These are phyloP conservation scores for Blomia tropicalis DNA, from an alignment of 2,888 invertebrate species.

Conservation along the genomic window DNA sequence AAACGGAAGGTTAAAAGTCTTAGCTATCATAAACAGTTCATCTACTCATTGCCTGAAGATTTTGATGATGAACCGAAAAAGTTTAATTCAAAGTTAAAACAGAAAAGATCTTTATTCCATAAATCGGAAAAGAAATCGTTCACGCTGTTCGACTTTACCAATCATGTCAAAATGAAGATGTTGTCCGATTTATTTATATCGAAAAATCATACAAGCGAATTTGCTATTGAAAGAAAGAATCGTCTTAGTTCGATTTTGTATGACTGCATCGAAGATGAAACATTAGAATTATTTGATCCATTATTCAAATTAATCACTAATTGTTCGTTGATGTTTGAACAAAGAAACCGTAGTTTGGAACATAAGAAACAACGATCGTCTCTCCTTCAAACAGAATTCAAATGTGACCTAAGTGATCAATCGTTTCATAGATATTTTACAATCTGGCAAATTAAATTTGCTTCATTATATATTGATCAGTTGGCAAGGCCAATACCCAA, in stretches of 20 bases:
- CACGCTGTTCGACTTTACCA: conserved; percentile 30
- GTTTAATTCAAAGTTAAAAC: too few relatives aligned
- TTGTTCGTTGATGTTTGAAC: neutral
- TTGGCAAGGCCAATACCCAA: neutral
- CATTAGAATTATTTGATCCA: conserved; percentile 51
- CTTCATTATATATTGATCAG: neutral
- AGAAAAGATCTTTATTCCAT: too few relatives aligned
- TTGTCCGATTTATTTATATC: conserved; percentile 28
- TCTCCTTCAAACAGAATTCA: neutral
- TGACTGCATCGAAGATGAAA: conserved; percentile 63
- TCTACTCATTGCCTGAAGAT: too few relatives aligned
- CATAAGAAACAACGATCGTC: neutral
- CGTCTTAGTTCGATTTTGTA: conserved; percentile 52
- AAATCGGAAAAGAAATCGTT: conserved; percentile 48
- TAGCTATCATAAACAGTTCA: conserved; percentile 67
- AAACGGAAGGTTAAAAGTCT: conserved; percentile 77
- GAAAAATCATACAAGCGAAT: conserved; percentile 21
- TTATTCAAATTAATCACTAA: conserved; percentile 10
- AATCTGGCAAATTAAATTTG: conserved; percentile 24
- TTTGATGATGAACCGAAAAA: too few relatives aligned
- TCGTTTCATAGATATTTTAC: neutral
- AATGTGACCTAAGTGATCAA: neutral
- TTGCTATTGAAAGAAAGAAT: conserved; percentile 34
- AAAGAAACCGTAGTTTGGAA: neutral
- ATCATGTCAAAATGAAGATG: conserved; percentile 28